Evolutionary conservation across 2,113 vertebrate genomes (phyloP).

Genomic region (Shinisaurus crocodilurus): DNA sequence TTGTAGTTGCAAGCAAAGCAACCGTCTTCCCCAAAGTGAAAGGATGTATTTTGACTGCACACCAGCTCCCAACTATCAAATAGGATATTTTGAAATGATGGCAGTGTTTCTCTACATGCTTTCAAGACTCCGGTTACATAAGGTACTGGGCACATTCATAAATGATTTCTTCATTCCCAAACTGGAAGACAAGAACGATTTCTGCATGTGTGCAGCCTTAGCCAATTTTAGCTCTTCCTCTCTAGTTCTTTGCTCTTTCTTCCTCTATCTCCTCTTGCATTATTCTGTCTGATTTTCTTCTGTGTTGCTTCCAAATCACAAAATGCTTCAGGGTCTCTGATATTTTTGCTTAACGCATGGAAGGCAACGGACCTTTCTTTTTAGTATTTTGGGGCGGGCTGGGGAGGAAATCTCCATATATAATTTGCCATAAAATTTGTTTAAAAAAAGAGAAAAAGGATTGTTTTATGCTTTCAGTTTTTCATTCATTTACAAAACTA

Average conservation of each 20-base stretch:
- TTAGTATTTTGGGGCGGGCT: slow-evolving; percentile 26
- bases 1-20: too few species aligned
- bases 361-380: slow-evolving; percentile 25
- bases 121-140: not conserved
- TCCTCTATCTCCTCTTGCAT: not conserved
- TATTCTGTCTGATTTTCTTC: slow-evolving; percentile 6
- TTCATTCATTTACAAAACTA: not conserved
- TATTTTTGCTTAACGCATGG: slow-evolving; percentile 36
- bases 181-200: not conserved
- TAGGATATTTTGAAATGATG: not conserved
- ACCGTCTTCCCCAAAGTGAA: not conserved
- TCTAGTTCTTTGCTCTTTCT: not conserved
- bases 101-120: not conserved
- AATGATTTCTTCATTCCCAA: not conserved
- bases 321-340: not conserved
- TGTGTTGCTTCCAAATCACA: not conserved
- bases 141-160: not conserved
- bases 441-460: not conserved
- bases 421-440: not conserved
- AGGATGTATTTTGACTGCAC: not conserved
- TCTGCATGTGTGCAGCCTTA: not conserved
- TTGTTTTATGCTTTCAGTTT: not conserved
- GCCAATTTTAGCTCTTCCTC: not conserved
- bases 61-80: not conserved
- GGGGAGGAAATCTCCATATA: slow-evolving; percentile 16